Evolutionary conservation across 2,888 invertebrate species (phyloP).

Genomic region (Ellobium chinense): DNA sequence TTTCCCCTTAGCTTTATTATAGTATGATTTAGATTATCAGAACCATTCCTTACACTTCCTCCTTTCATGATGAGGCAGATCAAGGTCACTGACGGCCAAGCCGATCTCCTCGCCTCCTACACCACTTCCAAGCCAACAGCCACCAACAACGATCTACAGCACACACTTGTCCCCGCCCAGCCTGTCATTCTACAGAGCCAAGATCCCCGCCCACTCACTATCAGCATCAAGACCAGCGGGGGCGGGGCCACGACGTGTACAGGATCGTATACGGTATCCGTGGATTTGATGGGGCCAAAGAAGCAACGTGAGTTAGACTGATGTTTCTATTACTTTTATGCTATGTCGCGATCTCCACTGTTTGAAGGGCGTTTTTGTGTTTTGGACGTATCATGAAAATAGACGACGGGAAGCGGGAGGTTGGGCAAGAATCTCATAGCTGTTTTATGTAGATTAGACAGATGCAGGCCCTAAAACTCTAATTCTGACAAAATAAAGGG

Average conservation of each 20-base stretch:
- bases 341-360: too few relatives aligned
- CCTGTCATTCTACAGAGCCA: slow-evolving; percentile 50
- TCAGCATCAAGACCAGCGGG: slow-evolving; percentile 49
- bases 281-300: slow-evolving; percentile 37
- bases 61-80: slow-evolving; percentile 45
- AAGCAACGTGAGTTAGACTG: neutral
- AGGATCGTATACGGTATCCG: slow-evolving; percentile 49
- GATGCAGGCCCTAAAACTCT: too few relatives aligned
- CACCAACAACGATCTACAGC: slow-evolving; percentile 48
- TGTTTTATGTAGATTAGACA: too few relatives aligned
- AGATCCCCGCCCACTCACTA: slow-evolving; percentile 56
- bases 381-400: too few relatives aligned
- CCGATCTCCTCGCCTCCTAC: slow-evolving; percentile 53
- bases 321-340: too few relatives aligned
- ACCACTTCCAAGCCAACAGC: slow-evolving; percentile 51
- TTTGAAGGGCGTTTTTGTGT: too few relatives aligned
- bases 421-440: too few relatives aligned
- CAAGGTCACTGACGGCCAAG: slow-evolving; percentile 32
- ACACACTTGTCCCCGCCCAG: slow-evolving; percentile 39
- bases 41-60: neutral
- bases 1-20: too few relatives aligned
- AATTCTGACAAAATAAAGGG: too few relatives aligned
- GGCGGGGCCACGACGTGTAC: slow-evolving; percentile 36
- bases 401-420: too few relatives aligned
- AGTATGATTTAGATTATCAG: too few relatives aligned